Conservation (phyloP, 2,888 invertebrate genomes). For the Hemicrepidius hirtus region DNA sequence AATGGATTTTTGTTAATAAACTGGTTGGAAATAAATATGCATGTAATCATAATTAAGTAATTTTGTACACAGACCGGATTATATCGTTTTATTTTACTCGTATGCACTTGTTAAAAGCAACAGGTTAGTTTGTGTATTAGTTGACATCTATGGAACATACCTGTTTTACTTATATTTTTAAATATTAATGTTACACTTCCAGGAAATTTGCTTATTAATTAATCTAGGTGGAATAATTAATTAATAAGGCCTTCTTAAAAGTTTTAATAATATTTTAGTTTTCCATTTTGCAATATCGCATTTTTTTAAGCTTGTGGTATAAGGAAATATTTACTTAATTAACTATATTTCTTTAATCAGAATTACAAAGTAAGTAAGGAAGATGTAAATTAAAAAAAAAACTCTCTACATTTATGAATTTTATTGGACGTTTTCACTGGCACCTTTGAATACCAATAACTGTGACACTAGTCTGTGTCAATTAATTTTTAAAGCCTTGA, state of each 20-base stretch:
- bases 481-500: background rate
- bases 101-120: conserved; percentile 17
- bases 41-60: conserved; percentile 32
- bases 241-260: background rate
- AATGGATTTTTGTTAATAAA: background rate
- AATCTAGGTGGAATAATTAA: background rate
- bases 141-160: conserved; percentile 16
- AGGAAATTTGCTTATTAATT: background rate
- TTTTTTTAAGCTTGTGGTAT: no score
- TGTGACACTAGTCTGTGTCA: background rate
- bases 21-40: conserved; percentile 14
- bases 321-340: no score
- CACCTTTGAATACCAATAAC: no score
- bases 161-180: conserved; percentile 5
- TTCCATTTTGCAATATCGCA: no score
- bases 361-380: no score
- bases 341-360: no score
- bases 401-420: no score
- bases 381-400: no score
- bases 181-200: background rate
- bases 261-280: no score
- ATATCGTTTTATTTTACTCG: conserved; percentile 20
- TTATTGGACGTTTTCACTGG: no score
- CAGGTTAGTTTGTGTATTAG: conserved; percentile 23
- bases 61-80: conserved; percentile 31